Conservation (phyloP, 2,888 invertebrate genomes). For the Chaetoderma sp. region DNA sequence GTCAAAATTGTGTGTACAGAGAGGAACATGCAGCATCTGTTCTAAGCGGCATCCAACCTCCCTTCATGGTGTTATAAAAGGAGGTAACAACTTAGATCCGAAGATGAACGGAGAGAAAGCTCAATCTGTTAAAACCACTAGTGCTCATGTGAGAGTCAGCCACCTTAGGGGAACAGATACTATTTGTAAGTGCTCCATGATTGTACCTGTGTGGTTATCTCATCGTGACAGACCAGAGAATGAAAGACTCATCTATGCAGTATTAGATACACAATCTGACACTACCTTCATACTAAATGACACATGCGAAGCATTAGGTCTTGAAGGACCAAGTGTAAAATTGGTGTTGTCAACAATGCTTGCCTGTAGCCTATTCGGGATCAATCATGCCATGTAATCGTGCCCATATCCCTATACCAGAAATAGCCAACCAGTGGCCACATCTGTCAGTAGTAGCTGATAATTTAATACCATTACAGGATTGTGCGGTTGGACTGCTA, state of each 20-base stretch:
- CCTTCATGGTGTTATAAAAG: constrained; percentile 26
- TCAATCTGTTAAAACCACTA: constrained; percentile 18
- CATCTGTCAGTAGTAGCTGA: neutral
- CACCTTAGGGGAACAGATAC: constrained; percentile 1
- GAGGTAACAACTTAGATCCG: neutral
- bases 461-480: neutral
- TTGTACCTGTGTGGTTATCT: constrained; percentile 40
- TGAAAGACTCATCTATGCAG: constrained; percentile 38
- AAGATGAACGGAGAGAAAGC: constrained; percentile 4
- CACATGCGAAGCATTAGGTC: constrained; percentile 21
- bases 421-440: no score
- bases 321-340: constrained; percentile 6
- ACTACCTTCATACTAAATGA: constrained; percentile 33
- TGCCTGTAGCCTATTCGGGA: constrained; percentile 13
- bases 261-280: constrained; percentile 42
- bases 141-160: neutral
- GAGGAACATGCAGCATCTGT: constrained; percentile 30
- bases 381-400: no score
- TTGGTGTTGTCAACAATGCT: constrained; percentile 34
- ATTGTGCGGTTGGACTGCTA: constrained; percentile 11
- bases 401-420: no score
- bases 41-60: no score
- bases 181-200: constrained; percentile 21
- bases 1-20: constrained; percentile 30
- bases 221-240: constrained; percentile 23